Conservation (phyloP, 1,140 invertebrate species). For the Aphidius ervi region DNA sequence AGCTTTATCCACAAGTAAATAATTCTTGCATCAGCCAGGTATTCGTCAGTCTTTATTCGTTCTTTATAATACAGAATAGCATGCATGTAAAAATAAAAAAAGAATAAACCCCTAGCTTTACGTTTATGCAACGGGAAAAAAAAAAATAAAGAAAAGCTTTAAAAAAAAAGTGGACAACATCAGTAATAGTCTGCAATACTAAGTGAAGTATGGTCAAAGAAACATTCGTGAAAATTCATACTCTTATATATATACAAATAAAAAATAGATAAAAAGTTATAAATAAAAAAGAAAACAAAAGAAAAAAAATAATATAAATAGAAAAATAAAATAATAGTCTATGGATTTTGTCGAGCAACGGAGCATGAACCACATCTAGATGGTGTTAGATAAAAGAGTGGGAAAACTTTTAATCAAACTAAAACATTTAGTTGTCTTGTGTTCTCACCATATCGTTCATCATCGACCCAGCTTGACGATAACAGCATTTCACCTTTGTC, state of each 20-base stretch:
- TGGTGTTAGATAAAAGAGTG: neutral
- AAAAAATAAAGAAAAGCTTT: neutral
- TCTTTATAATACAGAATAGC: too few species aligned
- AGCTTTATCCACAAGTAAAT: too few species aligned
- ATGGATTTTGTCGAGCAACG: neutral
- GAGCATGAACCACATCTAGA: neutral
- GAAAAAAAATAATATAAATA: too few species aligned
- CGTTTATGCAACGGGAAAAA: too few species aligned
- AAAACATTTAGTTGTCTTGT: slow-evolving; percentile 2
- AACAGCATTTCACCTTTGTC: neutral
- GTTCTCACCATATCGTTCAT: neutral
- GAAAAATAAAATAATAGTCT: neutral
- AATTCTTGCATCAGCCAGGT: too few species aligned
- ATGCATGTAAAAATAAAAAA: too few species aligned
- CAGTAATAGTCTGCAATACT: neutral
- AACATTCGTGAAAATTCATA: slow-evolving; percentile 4
- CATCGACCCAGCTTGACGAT: neutral
- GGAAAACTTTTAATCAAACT: slow-evolving; percentile 6
- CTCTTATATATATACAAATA: neutral
- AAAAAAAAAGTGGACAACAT: neutral
- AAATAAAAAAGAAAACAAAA: too few species aligned
- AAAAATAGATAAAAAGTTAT: neutral
- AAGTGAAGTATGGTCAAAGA: neutral
- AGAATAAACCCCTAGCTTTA: too few species aligned
- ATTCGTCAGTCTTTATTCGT: too few species aligned